Base-by-base conservation (phyloP, 2,797 vertebrate species). In the Thunnus albacares region DNA sequence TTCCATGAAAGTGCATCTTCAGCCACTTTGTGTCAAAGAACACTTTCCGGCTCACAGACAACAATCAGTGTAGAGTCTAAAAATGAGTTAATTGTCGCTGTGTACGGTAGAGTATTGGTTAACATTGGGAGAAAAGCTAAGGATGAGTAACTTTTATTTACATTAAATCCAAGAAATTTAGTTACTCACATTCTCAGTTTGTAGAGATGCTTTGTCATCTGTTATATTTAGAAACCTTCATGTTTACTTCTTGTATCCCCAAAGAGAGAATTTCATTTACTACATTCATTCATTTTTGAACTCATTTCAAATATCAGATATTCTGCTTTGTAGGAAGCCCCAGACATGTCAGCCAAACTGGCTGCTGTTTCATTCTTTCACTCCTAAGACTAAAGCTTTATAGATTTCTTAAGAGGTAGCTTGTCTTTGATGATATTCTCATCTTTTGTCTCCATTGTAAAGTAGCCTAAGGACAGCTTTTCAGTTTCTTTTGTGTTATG, bases 71-170 rank as follows among this genome's bases (percentile, higher is more conserved):
- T 28, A 45, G 51, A 61, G 45, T 57, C 24, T 43, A 30, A 59
- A 71, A 22, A 63, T 20, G 81, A 93, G 88, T 90, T 91, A 30
- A 88, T 91, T 92, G 92, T 77, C 93, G 91, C 89, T 92, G 91
- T 72, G 47, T 45, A 45, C 66, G 0, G 45, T 6, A 62, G 33
- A 60, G 68, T 53, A 13, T 70, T 26, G 0, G 38, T 55, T 71
- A 52, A 77, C n/a, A 80, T 13, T 65, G 47, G 71, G 62, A 68
- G 74, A 58, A 57, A 52, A 6, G 38, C 38, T 43, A 24, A 52
- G 43, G 30, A 69, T 55, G 43, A 82, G 43, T 71, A 58, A 8
- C 38, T 79, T 61, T 77, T 81, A 58, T 66, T 35, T 24, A 7
- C 52, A 51, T 83, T 53, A 26, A 68, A 75, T 67, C 57, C 43